Conservation (phyloP, 92 coral and sea anemone species). For the Umimayanthus kanabou region DNA sequence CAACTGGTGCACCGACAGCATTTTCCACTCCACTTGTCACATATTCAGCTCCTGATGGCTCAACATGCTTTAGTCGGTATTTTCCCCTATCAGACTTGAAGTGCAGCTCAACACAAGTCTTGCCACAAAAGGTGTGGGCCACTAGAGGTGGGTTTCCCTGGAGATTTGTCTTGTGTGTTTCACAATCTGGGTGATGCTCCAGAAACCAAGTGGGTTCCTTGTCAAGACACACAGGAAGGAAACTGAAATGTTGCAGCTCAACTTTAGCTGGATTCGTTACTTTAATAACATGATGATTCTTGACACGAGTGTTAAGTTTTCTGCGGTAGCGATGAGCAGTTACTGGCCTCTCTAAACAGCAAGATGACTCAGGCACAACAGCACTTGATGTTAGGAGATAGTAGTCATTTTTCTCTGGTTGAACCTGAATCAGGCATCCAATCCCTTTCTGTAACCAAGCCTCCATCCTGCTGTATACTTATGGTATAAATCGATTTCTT, state of each 20-base stretch:
- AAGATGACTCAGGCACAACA: neutral
- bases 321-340: neutral
- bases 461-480: neutral
- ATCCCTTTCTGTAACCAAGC: neutral
- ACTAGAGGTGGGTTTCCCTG: neutral
- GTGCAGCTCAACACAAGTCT: neutral
- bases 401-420: neutral
- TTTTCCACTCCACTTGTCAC: neutral
- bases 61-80: neutral
- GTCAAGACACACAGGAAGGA: neutral
- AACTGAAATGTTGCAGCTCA: neutral
- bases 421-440: neutral
- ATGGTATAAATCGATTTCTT: neutral
- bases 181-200: neutral
- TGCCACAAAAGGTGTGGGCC: slow-evolving; percentile 6
- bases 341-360: neutral
- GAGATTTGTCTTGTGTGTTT: neutral
- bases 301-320: neutral
- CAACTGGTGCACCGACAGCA: neutral
- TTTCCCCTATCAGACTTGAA: neutral
- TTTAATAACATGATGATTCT: neutral
- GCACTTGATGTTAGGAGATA: neutral
- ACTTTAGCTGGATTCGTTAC: neutral
- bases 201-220: neutral
- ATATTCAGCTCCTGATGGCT: neutral